Evolutionary conservation across 2,113 vertebrate genomes (phyloP).

Genomic region (Calyptomena viridis): DNA sequence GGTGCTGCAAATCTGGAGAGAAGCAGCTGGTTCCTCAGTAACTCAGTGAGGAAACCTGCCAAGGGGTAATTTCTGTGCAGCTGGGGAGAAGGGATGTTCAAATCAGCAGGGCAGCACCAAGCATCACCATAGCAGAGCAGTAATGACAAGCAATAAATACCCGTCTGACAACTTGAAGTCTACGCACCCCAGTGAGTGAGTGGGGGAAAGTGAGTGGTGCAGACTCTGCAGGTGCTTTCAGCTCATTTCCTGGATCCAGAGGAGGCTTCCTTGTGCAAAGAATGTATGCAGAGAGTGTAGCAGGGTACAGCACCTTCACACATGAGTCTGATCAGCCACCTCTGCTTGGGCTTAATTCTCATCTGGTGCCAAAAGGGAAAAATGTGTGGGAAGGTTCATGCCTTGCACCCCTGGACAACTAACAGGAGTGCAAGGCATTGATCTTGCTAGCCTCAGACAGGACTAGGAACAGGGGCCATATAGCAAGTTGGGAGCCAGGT

Average conservation of each 20-base stretch:
- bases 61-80: neutral
- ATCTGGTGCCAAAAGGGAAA: neutral
- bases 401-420: neutral
- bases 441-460: neutral
- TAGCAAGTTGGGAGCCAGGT: neutral
- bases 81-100: neutral
- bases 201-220: neutral
- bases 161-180: neutral
- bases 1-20: neutral
- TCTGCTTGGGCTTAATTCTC: neutral
- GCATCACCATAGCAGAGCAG: neutral
- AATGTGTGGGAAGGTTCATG: neutral
- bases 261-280: neutral
- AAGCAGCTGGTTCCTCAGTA: neutral
- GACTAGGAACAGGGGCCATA: neutral
- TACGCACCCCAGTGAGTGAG: neutral
- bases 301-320: neutral
- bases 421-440: neutral
- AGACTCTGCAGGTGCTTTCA: neutral
- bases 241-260: neutral
- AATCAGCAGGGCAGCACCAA: neutral
- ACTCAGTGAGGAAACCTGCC: neutral
- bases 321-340: fast-evolving
- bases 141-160: neutral
- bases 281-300: neutral